These are phyloP conservation scores for Oxyura jamaicensis DNA, from an alignment of 2,113 vertebrate species.

Conservation along the genomic window DNA sequence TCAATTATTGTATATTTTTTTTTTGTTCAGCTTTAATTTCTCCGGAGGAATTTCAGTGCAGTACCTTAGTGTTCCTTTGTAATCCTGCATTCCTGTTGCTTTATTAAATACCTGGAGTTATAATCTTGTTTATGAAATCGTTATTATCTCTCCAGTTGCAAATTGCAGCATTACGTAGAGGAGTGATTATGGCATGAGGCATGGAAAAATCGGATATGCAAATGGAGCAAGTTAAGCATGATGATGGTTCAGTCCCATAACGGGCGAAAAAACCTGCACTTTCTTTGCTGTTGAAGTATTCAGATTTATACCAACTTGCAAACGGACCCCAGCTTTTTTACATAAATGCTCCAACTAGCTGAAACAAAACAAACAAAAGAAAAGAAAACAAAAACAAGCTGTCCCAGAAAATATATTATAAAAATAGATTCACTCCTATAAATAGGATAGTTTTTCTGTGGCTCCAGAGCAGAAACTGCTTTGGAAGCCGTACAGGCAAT, in stretches of 20 bases:
- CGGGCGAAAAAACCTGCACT: background rate
- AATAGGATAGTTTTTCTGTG: background rate
- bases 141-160: conserved; percentile 71
- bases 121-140: conserved; percentile 66
- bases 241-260: conserved; percentile 11
- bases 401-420: conserved; percentile 18
- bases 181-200: conserved; percentile 60
- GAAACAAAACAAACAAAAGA: conserved; percentile 54
- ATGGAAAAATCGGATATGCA: conserved; percentile 56
- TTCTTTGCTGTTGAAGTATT: background rate
- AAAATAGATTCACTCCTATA: conserved; percentile 17
- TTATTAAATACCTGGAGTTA: conserved; percentile 64
- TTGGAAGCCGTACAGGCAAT: background rate
- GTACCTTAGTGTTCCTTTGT: conserved; percentile 38
- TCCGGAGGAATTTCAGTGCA: background rate
- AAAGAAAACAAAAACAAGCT: conserved; percentile 29
- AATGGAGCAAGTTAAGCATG: conserved; percentile 51
- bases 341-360: conserved; percentile 21
- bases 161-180: conserved; percentile 60
- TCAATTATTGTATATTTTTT: conserved; percentile 3
- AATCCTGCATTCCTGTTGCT: conserved; percentile 42
- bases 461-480: background rate
- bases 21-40: background rate
- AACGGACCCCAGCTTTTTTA: conserved; percentile 24
- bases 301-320: background rate